Percentiles rank a stretch among this genome's conserved stretches.
phyloP scores from a whole-genome alignment of 2,797 vertebrate genomes.

The Pseudochirops corinnae region DNA sequence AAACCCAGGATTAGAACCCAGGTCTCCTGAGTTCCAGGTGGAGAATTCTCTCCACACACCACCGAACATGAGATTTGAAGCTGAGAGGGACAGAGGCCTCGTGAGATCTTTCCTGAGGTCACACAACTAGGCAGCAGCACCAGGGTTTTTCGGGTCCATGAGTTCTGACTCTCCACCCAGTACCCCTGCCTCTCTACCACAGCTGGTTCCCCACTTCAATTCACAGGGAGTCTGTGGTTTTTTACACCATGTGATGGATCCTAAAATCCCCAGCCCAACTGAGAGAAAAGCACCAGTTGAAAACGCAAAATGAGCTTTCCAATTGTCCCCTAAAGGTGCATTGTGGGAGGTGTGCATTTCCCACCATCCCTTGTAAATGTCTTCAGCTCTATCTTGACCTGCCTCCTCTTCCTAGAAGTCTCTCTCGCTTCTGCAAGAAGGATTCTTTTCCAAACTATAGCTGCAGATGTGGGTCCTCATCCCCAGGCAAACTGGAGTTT shows the following conservation, averaged over 20 bases:
- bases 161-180: not conserved
- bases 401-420: conserved; percentile 36
- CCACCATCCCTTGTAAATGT: conserved; percentile 49
- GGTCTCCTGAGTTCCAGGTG: not conserved
- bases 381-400: not conserved
- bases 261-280: conserved; percentile 33
- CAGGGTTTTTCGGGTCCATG: not conserved
- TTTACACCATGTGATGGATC: not conserved
- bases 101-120: not conserved
- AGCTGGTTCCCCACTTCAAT: not conserved
- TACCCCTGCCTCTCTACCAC: not conserved
- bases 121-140: not conserved
- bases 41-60: not conserved
- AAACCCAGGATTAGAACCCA: not conserved
- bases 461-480: conserved; percentile 50
- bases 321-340: conserved; percentile 53
- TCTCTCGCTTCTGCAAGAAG: conserved; percentile 6
- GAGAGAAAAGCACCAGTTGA: not conserved
- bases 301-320: conserved; percentile 23
- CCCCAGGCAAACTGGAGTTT: conserved; percentile 54
- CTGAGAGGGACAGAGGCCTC: not conserved
- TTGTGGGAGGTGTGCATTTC: conserved; percentile 19
- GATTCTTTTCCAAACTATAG: conserved; percentile 49
- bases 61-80: not conserved
- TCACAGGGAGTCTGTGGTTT: not conserved